phyloP scores from a whole-genome alignment of 2,888 invertebrate species.

The Agrilus mali region DNA sequence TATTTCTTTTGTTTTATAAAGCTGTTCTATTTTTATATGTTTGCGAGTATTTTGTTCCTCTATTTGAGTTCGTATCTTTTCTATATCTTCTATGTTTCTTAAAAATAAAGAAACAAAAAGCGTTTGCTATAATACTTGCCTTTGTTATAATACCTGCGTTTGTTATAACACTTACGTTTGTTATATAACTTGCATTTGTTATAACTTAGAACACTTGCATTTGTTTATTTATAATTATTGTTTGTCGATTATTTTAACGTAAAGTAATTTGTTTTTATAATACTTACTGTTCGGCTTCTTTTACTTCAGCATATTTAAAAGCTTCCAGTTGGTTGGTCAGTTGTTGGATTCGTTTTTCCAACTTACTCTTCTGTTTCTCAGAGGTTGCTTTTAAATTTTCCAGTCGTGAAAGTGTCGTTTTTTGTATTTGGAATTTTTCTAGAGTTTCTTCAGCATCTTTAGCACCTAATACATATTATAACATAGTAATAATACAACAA shows the following conservation, averaged over 20 bases:
- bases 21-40: conserved; percentile 29
- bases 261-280: neutral
- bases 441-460: conserved; percentile 63
- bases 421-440: conserved; percentile 58
- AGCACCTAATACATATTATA: conserved; percentile 39
- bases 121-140: too few relatives aligned
- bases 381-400: conserved; percentile 56
- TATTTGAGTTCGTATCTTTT: conserved; percentile 48
- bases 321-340: conserved; percentile 58
- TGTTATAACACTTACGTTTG: too few relatives aligned
- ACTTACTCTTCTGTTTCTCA: conserved; percentile 57
- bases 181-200: too few relatives aligned
- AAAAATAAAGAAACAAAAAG: conserved; percentile 16
- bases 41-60: conserved; percentile 35
- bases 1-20: conserved; percentile 20
- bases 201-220: too few relatives aligned
- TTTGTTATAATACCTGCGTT: too few relatives aligned
- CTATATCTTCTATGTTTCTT: conserved; percentile 62
- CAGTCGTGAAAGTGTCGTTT: conserved; percentile 57
- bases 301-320: conserved; percentile 66
- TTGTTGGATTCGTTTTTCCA: conserved; percentile 54
- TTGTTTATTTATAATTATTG: neutral
- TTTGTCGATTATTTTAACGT: neutral
- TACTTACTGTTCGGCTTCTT: conserved; percentile 66
- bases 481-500: neutral